These are phyloP conservation scores for Coleophora deauratella DNA, from an alignment of 2,888 invertebrate genomes.

Conservation along the genomic window DNA sequence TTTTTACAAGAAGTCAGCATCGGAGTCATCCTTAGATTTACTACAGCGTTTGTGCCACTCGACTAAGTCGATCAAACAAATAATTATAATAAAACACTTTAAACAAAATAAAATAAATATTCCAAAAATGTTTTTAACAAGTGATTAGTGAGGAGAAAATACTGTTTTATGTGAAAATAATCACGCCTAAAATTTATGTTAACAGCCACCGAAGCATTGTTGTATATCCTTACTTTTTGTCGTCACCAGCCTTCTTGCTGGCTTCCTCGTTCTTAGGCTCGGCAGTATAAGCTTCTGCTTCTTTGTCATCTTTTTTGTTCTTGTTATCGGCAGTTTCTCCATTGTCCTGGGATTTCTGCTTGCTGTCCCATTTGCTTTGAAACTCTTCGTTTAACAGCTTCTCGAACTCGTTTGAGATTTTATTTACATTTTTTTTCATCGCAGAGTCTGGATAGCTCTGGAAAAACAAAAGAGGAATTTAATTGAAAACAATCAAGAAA, in stretches of 20 bases:
- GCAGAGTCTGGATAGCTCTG: conserved; percentile 56
- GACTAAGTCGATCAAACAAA: conserved; percentile 26
- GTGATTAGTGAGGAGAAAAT: background rate
- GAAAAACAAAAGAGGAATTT: conserved; percentile 14
- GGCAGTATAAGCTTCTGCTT: conserved; percentile 25
- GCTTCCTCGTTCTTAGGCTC: conserved; percentile 37
- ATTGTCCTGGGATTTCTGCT: conserved; percentile 37
- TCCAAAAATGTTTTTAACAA: conserved; percentile 34
- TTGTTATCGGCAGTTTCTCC: conserved; percentile 19
- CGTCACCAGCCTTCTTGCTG: conserved; percentile 35
- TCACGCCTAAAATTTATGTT: conserved; percentile 5
- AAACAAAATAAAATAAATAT: conserved; percentile 41
- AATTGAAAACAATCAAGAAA: too few relatives aligned
- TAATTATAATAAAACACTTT: conserved; percentile 34
- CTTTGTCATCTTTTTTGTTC: conserved; percentile 39
- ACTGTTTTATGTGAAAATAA: background rate
- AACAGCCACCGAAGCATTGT: conserved; percentile 6
- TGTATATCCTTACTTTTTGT: conserved; percentile 32
- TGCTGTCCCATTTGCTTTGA: conserved; percentile 48
- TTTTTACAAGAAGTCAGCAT: conserved; percentile 3
- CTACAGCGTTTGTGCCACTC: conserved; percentile 3
- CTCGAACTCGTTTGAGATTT: conserved; percentile 62
- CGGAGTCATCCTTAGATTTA: conserved; percentile 6
- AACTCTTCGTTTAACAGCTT: conserved; percentile 59
- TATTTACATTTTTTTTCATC: conserved; percentile 63